Base-by-base conservation (phyloP, 1,140 invertebrate species). In the Gryllus bimaculatus region DNA sequence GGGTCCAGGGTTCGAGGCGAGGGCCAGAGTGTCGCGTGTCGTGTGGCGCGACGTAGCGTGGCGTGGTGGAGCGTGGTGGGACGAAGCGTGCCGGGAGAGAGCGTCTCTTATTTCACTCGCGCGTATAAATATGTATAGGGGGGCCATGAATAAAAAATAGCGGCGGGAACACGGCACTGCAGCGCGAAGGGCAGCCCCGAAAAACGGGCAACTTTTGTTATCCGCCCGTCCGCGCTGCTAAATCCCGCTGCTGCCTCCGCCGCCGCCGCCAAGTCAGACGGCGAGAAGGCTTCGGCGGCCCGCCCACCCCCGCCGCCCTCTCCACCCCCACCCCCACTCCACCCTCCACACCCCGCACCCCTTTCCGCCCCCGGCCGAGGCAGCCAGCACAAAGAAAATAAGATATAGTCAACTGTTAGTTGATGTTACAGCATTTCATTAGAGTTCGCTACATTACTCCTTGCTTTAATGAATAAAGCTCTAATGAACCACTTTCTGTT, bases 391-490 rank as follows among this genome's bases (percentile, higher is more conserved):
- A 77, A 77, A 77, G 76, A 77, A 77, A 77, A 77, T 47, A 79
- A 73, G 47, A 39, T 79, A 79, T 79, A 79, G 78, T 79, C 78
- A n/a, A 79, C 79, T 79, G 79, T 79, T 79, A 79, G 79, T 77
- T 79, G n/a, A n/a, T 79, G 76, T 79, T 79, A 79, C 83, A 84
- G 89, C 89, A 90, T 90, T n/a, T 90, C 89, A 90, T 90, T 92
- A 91, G 90, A 92, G 90, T 92, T 92, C 91, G 90, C 91, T 92
- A 92, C n/a, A 92, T 92, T 92, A 92, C 91, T 91, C 90, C 90
- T 91, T 91, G 91, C 91, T 92, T 91, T 92, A 92, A 92, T 92
- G 91, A 92, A 92, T 92, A 92, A n/a, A 92, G 91, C 91, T 91
- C 90, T 92, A 92, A 92, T 92, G 91, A 92, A 92, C 91, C 91